These are phyloP conservation scores for Tragelaphus buxtoni DNA, from an alignment of 2,113 vertebrate genomes.

Conservation along the genomic window DNA sequence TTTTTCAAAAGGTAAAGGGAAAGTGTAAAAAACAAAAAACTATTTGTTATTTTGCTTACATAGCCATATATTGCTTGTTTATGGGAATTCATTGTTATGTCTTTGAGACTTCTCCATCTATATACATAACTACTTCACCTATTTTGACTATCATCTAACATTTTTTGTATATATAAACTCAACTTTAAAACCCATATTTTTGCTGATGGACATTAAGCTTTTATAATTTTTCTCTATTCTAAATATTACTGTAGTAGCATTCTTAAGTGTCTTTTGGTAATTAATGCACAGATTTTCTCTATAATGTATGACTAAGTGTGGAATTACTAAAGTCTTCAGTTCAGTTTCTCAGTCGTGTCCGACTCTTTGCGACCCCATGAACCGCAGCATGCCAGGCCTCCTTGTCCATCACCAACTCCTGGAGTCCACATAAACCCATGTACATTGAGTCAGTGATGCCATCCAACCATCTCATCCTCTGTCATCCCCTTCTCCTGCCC, in stretches of 20 bases:
- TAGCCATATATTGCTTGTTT: not conserved
- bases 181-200: not conserved
- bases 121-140: not conserved
- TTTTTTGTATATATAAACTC: not conserved
- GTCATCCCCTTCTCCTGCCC: fast-evolving
- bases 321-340: not conserved
- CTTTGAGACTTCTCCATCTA: not conserved
- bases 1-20: not conserved
- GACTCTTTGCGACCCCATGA: not conserved
- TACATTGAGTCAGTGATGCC: not conserved
- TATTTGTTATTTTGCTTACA: not conserved
- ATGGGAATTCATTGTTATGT: not conserved
- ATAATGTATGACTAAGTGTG: not conserved
- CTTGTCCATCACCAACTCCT: not conserved
- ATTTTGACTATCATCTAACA: not conserved
- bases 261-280: not conserved
- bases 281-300: not conserved
- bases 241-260: not conserved
- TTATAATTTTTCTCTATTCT: not conserved
- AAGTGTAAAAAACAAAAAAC: not conserved
- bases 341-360: fast-evolving
- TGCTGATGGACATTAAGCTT: not conserved
- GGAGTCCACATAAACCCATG: not conserved
- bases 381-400: fast-evolving
- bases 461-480: not conserved